Percentiles rank a stretch among this genome's conserved stretches.
Evolutionary conservation across 1,140 invertebrate genomes (phyloP).

Genomic region (Magallana gigas): DNA sequence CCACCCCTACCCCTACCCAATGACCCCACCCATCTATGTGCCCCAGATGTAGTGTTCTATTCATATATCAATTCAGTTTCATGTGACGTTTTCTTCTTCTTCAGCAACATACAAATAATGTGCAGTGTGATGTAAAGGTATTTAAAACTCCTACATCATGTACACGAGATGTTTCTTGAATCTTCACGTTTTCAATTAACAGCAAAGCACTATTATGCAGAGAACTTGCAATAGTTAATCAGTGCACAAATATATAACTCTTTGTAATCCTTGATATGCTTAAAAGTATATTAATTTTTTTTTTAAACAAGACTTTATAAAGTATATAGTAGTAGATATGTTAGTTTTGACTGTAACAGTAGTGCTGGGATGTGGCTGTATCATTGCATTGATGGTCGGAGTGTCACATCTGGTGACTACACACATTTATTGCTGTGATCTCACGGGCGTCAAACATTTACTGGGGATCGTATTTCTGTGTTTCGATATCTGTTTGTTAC

Average conservation of each 20-base stretch:
- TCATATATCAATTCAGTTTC: not conserved
- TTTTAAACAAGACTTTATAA: not conserved
- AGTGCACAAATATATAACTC: not conserved
- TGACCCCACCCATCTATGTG: no score
- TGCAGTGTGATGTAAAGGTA: conserved; percentile 20
- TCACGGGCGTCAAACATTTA: no score
- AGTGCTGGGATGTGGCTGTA: no score
- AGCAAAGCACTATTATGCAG: not conserved
- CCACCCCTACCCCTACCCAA: no score
- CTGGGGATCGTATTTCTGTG: no score
- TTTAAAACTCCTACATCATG: not conserved
- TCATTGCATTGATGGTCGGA: no score
- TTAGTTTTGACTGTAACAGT: no score
- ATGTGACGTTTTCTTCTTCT: conserved; percentile 9
- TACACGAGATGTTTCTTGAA: not conserved
- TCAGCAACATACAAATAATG: conserved; percentile 6
- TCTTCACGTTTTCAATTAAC: not conserved
- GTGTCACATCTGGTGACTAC: no score
- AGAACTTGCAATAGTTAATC: not conserved
- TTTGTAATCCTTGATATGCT: not conserved
- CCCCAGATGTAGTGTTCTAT: no score
- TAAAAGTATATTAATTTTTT: not conserved
- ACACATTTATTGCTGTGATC: no score
- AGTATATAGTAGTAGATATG: no score
- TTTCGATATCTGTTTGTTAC: no score